Percentiles rank a stretch among this genome's conserved stretches.
Conservation (phyloP, 2,113 vertebrate genomes). For the Toxostoma redivivum region DNA sequence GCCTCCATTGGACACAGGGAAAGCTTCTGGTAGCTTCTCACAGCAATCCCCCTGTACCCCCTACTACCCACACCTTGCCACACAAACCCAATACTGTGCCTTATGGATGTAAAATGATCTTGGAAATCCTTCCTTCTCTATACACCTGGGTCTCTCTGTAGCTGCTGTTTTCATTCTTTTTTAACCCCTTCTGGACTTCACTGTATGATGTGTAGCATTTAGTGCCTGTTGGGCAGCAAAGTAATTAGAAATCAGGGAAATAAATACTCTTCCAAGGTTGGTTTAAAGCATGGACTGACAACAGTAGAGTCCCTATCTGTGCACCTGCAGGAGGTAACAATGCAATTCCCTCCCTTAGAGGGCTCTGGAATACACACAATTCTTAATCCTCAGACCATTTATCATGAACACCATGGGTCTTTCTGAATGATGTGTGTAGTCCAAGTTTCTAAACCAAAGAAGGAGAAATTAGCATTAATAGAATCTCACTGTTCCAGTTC, state of each 20-base stretch:
- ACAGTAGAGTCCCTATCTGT: background rate
- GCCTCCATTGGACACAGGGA: rapidly evolving
- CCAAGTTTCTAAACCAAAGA: background rate
- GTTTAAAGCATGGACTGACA: background rate
- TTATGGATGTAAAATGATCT: background rate
- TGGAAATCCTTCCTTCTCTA: background rate
- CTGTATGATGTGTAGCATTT: background rate
- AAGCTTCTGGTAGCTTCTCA: background rate
- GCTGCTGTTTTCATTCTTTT: background rate
- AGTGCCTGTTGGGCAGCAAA: background rate
- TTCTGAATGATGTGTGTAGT: background rate
- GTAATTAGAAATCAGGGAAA: background rate
- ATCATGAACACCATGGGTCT: background rate
- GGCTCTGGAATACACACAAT: background rate
- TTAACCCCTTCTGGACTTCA: background rate
- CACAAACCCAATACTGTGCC: background rate
- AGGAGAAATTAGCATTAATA: background rate
- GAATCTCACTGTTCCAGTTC: background rate
- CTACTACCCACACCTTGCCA: background rate
- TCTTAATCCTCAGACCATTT: background rate
- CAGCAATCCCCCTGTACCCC: too few species aligned
- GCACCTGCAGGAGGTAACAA: background rate
- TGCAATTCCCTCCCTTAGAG: background rate
- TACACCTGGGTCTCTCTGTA: background rate
- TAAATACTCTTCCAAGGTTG: background rate